Evolutionary conservation across 2,888 invertebrate genomes (phyloP), one percentile per base, ranked within the genome.

Genomic region (Lordiphosa andalusiaca): DNA sequence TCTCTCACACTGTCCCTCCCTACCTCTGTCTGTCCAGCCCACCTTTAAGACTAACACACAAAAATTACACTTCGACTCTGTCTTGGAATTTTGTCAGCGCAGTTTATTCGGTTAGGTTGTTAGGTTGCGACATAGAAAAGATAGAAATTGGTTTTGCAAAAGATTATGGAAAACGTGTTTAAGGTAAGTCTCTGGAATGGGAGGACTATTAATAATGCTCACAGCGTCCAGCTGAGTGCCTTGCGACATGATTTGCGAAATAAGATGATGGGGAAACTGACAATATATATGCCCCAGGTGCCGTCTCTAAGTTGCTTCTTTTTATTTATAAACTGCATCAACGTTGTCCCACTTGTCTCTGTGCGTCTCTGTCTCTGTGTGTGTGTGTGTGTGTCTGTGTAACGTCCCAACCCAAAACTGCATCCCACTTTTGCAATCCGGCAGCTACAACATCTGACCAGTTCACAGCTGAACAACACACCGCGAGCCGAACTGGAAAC

Each of bases 401-500:
- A 12, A 21, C 21, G 38, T 21, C 35, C 65, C 62, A 48, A 64
- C 55, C 46, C 65, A 58, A 56, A 51, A 67, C 50, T 50, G 44
- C 55, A 63, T 57, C 65, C 61, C 60, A 77, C 59, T 82, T 66
- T 78, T 71, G 76, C 83, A 82, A 74, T 66, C 44, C 61, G 67
- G 56, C 80, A 86, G 84, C 65, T 75, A 33, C 53, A 68, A 38
- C 69, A 72, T 53, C 68, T 86, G 69, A 73, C 39, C 44, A 44
- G 67, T 53, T 56, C 67, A 3, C 71, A 72, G 48, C 56, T 86
- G 25, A 88, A 88, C 69, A 88, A 86, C 67, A 88, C 87, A 7
- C 60, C 67, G 5, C 80, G 69, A 35, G 86, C 88, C 6, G 72
- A 87, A 60, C 91, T 92, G 49, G 93, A 95, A 53, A 91, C 95